These are phyloP conservation scores for Trissolcus basalis DNA, from an alignment of 1,140 invertebrate genomes.

Conservation along the genomic window DNA sequence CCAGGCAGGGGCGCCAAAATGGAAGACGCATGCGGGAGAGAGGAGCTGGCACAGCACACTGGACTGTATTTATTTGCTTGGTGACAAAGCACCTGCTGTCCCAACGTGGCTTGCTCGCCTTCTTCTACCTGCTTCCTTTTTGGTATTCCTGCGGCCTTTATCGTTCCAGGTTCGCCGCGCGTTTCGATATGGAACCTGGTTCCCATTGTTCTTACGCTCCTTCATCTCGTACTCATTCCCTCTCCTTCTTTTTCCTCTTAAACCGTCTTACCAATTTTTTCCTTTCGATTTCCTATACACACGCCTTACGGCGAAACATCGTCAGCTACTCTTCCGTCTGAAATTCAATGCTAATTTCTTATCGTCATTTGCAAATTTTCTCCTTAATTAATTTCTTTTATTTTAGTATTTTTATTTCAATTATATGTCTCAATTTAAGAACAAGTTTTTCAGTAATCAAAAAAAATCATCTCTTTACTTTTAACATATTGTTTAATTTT, in stretches of 20 bases:
- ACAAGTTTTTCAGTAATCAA: no score
- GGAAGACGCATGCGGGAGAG: conserved; percentile 55
- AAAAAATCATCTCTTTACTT: not conserved
- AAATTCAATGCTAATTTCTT: no score
- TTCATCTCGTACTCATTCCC: conserved; percentile 48
- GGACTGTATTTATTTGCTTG: conserved; percentile 72
- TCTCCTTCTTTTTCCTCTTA: conserved; percentile 45
- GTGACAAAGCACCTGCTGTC: conserved; percentile 76
- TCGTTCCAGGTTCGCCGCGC: conserved; percentile 53
- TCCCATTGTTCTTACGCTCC: conserved; percentile 62
- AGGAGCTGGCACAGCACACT: conserved; percentile 58
- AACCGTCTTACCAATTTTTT: conserved; percentile 23
- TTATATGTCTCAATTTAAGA: no score
- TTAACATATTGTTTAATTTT: not conserved
- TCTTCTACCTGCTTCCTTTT: conserved; percentile 59
- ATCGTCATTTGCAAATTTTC: no score
- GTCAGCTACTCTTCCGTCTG: conserved; percentile 19
- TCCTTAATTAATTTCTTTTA: no score
- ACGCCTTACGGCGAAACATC: conserved; percentile 45
- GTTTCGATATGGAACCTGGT: conserved; percentile 62
- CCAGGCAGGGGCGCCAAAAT: conserved; percentile 62
- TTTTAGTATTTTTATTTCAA: no score
- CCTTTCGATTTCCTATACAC: conserved; percentile 20
- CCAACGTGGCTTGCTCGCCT: conserved; percentile 62
- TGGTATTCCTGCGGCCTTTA: conserved; percentile 57